These are phyloP conservation scores for Pachliopta kotzebuea DNA, from an alignment of 2,888 invertebrate genomes.

Conservation along the genomic window DNA sequence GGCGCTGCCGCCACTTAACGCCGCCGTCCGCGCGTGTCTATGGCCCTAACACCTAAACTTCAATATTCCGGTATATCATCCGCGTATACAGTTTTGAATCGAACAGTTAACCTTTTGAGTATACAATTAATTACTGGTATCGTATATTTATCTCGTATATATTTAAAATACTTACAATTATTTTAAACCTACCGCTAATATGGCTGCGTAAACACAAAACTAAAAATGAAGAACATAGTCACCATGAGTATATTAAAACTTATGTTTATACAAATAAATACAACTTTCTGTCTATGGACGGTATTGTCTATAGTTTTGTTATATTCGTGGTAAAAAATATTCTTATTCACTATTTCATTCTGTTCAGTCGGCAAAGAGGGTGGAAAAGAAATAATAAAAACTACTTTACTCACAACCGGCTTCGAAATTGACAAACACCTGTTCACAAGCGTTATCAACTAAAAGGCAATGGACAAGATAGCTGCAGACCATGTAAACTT, in stretches of 20 bases:
- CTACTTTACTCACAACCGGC: constrained; percentile 57
- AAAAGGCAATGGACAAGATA: constrained; percentile 25
- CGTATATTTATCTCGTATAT: constrained; percentile 66
- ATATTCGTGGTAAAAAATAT: constrained; percentile 64
- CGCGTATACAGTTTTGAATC: constrained; percentile 71
- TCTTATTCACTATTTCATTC: constrained; percentile 54
- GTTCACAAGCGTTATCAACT: constrained; percentile 31
- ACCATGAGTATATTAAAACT: constrained; percentile 58
- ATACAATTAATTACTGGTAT: constrained; percentile 45
- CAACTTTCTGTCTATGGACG: constrained; percentile 70
- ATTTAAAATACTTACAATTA: constrained; percentile 41
- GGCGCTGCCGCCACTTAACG: background rate
- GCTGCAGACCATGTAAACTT: constrained; percentile 18
- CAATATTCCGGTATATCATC: constrained; percentile 37
- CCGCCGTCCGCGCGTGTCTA: constrained; percentile 4
- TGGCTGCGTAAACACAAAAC: constrained; percentile 56
- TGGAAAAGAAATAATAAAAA: constrained; percentile 40
- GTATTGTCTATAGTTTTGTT: constrained; percentile 59
- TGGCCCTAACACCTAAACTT: constrained; percentile 36
- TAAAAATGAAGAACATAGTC: constrained; percentile 47
- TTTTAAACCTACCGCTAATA: constrained; percentile 56
- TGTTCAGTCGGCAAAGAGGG: constrained; percentile 58
- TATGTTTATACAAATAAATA: constrained; percentile 66
- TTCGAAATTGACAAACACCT: constrained; percentile 50
- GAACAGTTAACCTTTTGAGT: constrained; percentile 51